Conservation (phyloP, 2,888 invertebrate genomes). For the Reticulitermes lucifugus region DNA sequence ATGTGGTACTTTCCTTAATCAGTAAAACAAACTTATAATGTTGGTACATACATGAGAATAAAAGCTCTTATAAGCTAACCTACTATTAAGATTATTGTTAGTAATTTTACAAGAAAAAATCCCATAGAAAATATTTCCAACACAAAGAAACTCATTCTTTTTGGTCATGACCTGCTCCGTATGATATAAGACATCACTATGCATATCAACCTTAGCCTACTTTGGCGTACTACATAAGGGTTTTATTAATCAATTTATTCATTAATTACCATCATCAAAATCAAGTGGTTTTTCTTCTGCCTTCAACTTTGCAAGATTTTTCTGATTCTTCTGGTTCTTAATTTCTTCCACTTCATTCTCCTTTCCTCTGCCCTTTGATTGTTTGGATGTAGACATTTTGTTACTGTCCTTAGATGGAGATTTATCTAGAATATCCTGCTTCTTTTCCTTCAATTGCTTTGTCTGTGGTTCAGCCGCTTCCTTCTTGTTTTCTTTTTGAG, state of each 20-base stretch:
- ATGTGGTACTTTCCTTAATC: too few species aligned
- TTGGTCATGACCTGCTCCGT: too few species aligned
- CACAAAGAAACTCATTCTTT: too few species aligned
- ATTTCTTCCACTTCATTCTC: conserved; percentile 59
- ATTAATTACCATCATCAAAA: conserved; percentile 73
- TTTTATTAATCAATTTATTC: background rate
- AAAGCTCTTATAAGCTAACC: too few species aligned
- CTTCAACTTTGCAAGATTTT: conserved; percentile 62
- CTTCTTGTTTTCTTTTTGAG: conserved; percentile 63
- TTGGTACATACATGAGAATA: too few species aligned
- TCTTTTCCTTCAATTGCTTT: conserved; percentile 57
- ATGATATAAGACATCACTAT: too few species aligned
- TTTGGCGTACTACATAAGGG: background rate
- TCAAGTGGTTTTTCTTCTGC: conserved; percentile 76
- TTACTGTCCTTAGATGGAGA: conserved; percentile 50
- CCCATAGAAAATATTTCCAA: too few species aligned
- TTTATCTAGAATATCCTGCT: conserved; percentile 63
- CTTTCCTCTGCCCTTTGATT: conserved; percentile 66
- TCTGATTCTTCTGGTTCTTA: conserved; percentile 73
- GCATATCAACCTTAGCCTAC: too few species aligned
- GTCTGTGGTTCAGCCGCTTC: conserved; percentile 31
- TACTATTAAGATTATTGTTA: too few species aligned
- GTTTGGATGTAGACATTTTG: conserved; percentile 61
- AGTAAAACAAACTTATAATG: too few species aligned
- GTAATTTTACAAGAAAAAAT: too few species aligned